A percentile compares a stretch with the other conserved stretches of the same genome.
phyloP scores from a whole-genome alignment of 2,888 invertebrate species.

The Lasiommata megera region DNA sequence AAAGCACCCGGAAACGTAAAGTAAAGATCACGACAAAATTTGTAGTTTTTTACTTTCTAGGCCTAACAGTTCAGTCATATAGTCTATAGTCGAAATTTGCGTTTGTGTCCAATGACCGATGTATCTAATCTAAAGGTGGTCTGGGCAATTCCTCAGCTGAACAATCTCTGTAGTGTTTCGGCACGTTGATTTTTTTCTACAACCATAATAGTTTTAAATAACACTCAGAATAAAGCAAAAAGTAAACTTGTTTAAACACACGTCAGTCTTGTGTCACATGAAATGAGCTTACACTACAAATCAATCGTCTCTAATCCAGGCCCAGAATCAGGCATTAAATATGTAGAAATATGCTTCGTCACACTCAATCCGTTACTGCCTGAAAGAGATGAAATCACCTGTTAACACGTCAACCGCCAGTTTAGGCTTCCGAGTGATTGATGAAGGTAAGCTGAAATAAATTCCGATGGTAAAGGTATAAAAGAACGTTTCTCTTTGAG shows the following conservation, averaged over 20 bases:
- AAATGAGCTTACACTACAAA: not conserved
- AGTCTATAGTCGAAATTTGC: too few species aligned
- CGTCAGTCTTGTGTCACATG: not conserved
- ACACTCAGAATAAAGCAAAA: not conserved
- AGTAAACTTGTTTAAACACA: not conserved
- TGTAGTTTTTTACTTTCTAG: too few species aligned
- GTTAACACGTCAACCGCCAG: conserved; percentile 37
- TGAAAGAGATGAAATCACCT: conserved; percentile 37
- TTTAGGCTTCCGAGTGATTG: conserved; percentile 43
- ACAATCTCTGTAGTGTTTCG: too few species aligned
- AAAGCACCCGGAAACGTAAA: too few species aligned
- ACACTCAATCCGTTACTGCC: conserved; percentile 21
- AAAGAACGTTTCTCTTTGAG: conserved; percentile 36
- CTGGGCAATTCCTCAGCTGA: too few species aligned
- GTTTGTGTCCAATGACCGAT: too few species aligned
- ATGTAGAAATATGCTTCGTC: conserved; percentile 22
- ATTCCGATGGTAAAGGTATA: conserved; percentile 35
- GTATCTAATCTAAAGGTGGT: too few species aligned
- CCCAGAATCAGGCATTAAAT: conserved; percentile 12
- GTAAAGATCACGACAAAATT: too few species aligned
- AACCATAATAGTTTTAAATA: not conserved
- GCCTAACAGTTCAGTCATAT: too few species aligned
- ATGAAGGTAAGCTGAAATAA: conserved; percentile 43
- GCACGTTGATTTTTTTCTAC: too few species aligned
- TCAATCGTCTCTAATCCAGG: not conserved